Evolutionary conservation across 2,113 vertebrate genomes (phyloP), one percentile per base, ranked within the genome.

Genomic region (Leucoraja erinaceus): DNA sequence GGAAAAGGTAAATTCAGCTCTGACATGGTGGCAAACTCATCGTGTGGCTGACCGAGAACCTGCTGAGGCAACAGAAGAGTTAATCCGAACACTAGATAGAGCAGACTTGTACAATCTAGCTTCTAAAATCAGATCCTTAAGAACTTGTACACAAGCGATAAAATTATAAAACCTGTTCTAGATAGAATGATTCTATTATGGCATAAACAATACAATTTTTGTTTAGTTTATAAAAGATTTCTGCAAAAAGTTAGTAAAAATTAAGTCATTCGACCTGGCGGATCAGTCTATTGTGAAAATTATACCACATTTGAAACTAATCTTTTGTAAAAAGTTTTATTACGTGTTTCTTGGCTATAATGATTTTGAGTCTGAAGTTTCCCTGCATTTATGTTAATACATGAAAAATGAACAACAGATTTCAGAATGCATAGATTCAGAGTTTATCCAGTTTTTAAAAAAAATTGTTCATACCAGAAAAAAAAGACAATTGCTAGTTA

Each of bases 11-110:
- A 28, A 38, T 2, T 5, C 33, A 72, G 90, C 68, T 54, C 90
- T 91, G 14, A 20, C 4, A 20, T 91, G 90, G 90, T 91, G 90
- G 90, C 33, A 91, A 72, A 47, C 54, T 74, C 38, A 91, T 4
- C 68, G 11, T 28, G 66, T 6, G 28, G 20, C 8, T 22, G 14
- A 18, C 47, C 31, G 22, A 28, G 90, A 91, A 91, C 90, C 90
- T 91, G 66, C 66, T 38, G 90, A 72, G 33, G 10, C 38, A 25
- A 54, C 10, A 38, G 20, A 54, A 2, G 68, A 54, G 33, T 91
- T 91, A 91, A 91, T 91, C 25, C 63, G 90, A 31, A 74, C 9
- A 47, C 38, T 91, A 4, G 68, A 91, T 10, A 74, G 8, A 47
- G 90, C 90, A 47, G 90, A 70, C 38, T 72, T 72, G 68, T 54